phyloP scores from a whole-genome alignment of 2,113 vertebrate genomes.

The Opisthocomus hoazin region DNA sequence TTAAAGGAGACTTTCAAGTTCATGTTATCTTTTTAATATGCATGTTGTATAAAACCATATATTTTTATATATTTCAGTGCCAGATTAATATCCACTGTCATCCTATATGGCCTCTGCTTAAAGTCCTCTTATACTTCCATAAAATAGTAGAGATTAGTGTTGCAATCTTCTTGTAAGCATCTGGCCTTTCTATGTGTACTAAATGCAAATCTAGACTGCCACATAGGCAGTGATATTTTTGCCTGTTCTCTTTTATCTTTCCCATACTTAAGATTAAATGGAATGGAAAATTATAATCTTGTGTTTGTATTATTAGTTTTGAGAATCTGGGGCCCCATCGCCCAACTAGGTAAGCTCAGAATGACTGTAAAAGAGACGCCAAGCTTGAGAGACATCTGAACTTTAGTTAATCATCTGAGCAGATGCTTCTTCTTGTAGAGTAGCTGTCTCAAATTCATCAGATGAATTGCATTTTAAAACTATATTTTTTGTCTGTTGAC shows the following conservation, averaged over 20 bases:
- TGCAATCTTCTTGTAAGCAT: background rate
- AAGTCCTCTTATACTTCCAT: background rate
- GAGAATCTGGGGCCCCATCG: background rate
- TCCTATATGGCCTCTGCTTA: background rate
- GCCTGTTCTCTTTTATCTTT: background rate
- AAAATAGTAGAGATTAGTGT: background rate
- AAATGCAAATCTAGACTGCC: background rate
- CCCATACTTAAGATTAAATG: background rate
- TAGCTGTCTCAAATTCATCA: background rate
- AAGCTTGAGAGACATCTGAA: background rate
- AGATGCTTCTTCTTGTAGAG: background rate
- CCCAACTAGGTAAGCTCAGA: background rate
- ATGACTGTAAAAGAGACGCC: rapidly evolving
- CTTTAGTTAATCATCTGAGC: background rate
- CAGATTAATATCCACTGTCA: background rate
- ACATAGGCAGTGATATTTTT: background rate
- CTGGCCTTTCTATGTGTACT: background rate
- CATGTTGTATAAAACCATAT: background rate
- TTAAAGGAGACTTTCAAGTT: background rate
- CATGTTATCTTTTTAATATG: background rate
- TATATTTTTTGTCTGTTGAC: background rate
- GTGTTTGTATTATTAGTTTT: background rate
- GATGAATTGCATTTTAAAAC: background rate
- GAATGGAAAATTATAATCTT: background rate
- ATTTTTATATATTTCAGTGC: background rate